Conservation (phyloP, 2,797 vertebrate genomes). For the Poecile montanus region DNA sequence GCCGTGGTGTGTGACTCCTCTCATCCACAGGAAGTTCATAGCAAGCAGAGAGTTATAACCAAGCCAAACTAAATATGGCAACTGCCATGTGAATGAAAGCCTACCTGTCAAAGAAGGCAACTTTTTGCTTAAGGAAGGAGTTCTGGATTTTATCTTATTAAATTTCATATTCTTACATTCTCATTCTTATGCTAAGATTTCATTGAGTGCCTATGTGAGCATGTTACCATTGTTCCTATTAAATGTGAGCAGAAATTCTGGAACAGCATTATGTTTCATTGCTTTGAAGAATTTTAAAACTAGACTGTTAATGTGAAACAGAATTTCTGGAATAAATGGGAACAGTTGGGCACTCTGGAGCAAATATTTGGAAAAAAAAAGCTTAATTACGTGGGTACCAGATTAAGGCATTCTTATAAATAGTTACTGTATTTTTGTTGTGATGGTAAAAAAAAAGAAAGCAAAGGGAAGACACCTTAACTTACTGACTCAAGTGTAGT, state of each 20-base stretch:
- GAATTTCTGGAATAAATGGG: constrained; percentile 19
- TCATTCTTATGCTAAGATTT: background rate
- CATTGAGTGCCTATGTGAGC: background rate
- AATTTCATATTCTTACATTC: background rate
- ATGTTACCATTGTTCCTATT: background rate
- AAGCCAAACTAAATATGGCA: background rate
- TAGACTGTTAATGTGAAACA: constrained; percentile 18
- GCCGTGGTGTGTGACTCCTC: background rate
- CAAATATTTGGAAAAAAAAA: background rate
- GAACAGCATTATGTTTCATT: background rate
- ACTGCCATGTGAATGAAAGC: background rate
- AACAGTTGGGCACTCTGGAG: background rate
- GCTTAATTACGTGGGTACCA: background rate
- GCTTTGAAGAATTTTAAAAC: background rate
- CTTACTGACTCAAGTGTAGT: background rate
- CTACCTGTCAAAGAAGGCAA: background rate
- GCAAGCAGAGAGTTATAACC: background rate
- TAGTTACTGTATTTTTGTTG: background rate
- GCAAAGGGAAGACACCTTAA: background rate
- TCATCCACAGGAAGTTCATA: background rate
- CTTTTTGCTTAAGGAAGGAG: background rate
- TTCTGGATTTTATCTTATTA: background rate
- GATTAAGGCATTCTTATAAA: constrained; percentile 13
- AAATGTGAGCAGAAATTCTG: background rate
- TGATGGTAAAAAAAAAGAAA: background rate